Percentiles rank a stretch among this genome's conserved stretches.
These are phyloP conservation scores for Benitochromis conjunctus DNA, from an alignment of 2,113 vertebrate species.

Conservation along the genomic window DNA sequence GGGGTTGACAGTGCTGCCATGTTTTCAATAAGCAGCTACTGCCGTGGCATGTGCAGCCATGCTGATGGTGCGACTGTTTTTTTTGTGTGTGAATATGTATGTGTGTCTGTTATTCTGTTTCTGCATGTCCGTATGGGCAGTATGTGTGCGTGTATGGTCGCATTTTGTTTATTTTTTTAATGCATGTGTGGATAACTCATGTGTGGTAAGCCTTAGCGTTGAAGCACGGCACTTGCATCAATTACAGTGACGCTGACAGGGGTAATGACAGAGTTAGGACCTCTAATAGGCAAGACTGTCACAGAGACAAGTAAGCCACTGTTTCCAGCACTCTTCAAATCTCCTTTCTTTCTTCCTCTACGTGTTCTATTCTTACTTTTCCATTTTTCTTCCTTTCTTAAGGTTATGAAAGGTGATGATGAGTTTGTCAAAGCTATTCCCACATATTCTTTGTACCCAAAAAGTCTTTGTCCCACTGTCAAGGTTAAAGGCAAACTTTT, in stretches of 20 bases:
- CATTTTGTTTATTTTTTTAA: not conserved
- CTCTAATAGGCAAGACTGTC: conserved; percentile 83
- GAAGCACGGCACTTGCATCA: conserved; percentile 81
- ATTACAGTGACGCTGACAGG: conserved; percentile 83
- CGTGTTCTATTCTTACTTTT: not conserved
- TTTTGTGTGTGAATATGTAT: conserved; percentile 45
- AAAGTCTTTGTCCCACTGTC: not conserved
- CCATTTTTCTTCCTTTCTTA: not conserved
- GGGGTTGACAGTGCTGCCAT: conserved; percentile 36
- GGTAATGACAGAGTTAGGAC: conserved; percentile 84
- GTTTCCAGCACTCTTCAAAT: conserved; percentile 55
- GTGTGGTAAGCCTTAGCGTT: conserved; percentile 41
- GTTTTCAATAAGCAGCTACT: conserved; percentile 21
- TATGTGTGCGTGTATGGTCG: not conserved
- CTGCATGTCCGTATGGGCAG: conserved; percentile 23
- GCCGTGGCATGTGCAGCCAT: conserved; percentile 22
- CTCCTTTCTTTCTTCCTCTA: not conserved
- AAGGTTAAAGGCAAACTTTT: not conserved
- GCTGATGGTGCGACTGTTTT: conserved; percentile 32
- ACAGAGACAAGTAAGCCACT: conserved; percentile 74
- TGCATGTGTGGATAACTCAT: not conserved
- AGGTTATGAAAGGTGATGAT: conserved; percentile 28
- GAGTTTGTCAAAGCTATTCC: not conserved
- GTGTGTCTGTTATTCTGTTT: conserved; percentile 28
- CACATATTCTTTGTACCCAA: not conserved